A percentile compares a stretch with the other conserved stretches of the same genome.
Evolutionary conservation across 2,888 invertebrate genomes (phyloP).

Genomic region (Plagodis pulveraria): DNA sequence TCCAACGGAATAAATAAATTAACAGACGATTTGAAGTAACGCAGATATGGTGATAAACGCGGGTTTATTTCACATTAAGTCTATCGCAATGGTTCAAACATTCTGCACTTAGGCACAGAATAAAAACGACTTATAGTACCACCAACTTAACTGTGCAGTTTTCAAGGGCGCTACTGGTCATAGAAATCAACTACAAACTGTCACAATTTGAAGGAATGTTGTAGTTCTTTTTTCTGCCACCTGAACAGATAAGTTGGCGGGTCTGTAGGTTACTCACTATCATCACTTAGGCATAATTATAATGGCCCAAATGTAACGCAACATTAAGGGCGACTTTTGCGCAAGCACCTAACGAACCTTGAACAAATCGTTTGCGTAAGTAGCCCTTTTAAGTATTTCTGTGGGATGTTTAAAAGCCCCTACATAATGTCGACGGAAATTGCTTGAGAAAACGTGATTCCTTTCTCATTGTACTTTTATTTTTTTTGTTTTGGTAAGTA

Average conservation of each 20-base stretch:
- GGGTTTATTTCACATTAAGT: too few species aligned
- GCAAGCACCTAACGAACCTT: constrained; percentile 20
- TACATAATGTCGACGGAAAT: constrained; percentile 18
- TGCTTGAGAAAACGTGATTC: constrained; percentile 18
- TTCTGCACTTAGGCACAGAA: not conserved
- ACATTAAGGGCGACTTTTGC: constrained; percentile 24
- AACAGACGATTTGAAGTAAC: too few species aligned
- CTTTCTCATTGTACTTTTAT: constrained; percentile 9
- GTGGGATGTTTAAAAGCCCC: constrained; percentile 21
- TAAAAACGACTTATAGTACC: too few species aligned
- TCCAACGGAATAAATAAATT: too few species aligned
- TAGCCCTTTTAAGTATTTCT: constrained; percentile 7
- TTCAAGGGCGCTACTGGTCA: too few species aligned
- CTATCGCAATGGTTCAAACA: too few species aligned
- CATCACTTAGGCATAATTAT: constrained; percentile 28
- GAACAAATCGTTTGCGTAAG: constrained; percentile 22
- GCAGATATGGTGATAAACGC: too few species aligned
- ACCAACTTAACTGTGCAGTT: too few species aligned
- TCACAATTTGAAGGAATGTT: too few species aligned
- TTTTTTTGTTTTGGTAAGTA: not conserved
- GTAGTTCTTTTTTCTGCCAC: too few species aligned
- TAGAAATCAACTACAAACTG: too few species aligned
- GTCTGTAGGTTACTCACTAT: not conserved
- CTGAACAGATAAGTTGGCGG: too few species aligned
- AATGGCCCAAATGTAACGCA: constrained; percentile 36